These are phyloP conservation scores for Ctenoplectra terminalis DNA, from an alignment of 1,140 invertebrate genomes.

Conservation along the genomic window DNA sequence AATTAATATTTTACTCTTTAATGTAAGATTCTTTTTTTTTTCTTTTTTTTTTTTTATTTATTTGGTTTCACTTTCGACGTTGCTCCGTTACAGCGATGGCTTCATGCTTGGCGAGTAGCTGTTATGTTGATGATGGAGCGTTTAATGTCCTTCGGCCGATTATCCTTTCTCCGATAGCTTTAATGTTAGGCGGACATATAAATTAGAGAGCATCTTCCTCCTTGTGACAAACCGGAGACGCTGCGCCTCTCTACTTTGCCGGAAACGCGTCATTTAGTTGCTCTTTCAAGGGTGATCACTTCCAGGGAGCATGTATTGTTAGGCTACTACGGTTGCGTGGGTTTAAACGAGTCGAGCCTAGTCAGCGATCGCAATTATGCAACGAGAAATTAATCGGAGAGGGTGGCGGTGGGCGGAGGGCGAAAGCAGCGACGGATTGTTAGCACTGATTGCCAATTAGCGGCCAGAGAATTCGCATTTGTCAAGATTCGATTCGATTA, in stretches of 20 bases:
- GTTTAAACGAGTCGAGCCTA: constrained; percentile 51
- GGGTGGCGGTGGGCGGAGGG: neutral
- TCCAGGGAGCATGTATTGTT: constrained; percentile 43
- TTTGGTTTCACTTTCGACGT: too few species aligned
- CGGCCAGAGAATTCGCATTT: constrained; percentile 16
- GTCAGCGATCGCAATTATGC: constrained; percentile 65
- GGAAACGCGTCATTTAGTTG: constrained; percentile 40
- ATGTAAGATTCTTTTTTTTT: neutral
- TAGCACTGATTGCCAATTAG: constrained; percentile 57
- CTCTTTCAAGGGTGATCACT: constrained; percentile 24
- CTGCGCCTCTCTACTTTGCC: constrained; percentile 32
- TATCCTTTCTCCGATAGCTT: constrained; percentile 20
- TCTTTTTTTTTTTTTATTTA: constrained; percentile 6
- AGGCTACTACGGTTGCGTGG: constrained; percentile 51
- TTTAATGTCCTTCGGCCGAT: constrained; percentile 39
- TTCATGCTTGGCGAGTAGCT: neutral
- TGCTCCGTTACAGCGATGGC: constrained; percentile 16
- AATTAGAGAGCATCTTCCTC: constrained; percentile 47
- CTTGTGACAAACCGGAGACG: constrained; percentile 13
- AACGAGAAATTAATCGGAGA: constrained; percentile 62
- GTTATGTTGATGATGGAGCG: constrained; percentile 41
- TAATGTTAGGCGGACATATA: constrained; percentile 48
- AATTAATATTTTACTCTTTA: neutral
- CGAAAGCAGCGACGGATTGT: constrained; percentile 68
- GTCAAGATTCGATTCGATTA: constrained; percentile 18